Base-by-base conservation (phyloP, 2,888 invertebrate species). In the Sinodicranocentrus sp. region DNA sequence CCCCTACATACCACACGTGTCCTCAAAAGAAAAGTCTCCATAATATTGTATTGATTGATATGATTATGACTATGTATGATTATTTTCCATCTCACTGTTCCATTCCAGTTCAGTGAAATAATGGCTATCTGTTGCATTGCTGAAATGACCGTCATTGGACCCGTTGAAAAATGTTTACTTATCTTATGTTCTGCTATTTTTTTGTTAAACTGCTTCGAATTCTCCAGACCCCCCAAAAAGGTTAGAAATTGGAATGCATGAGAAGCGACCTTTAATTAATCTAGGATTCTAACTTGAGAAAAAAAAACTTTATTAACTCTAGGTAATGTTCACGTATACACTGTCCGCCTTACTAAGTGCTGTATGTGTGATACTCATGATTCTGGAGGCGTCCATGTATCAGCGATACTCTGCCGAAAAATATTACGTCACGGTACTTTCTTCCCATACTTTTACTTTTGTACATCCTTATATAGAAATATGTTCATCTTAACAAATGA, bases 131-230 rank as follows among this genome's bases (percentile, higher is more conserved):
- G 63, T 1, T 79, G 79, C 33, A 54, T 84, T 39, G 10, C 44
- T 10, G 75, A 68, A n/a, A 61, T 26, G 8, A 13, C 61, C 0
- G 39, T 25, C 28, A 43, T 79, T 21, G 79, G 84, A 10, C 21
- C 28, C 1, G 15, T 75, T 15, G 79, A 79, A 43, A 63, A 61
- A 17, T 10, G 59, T 17, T 59, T 79, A 0, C 21, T 84, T 2
- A 17, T 70, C 6, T 52, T 70, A 0, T 28, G 52, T 25, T 70
- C 43, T 17, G 19, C 79, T 1, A 79, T 79, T 15, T 84, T 84
- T 19, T 63, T 75, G 19, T 28, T 84, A 3, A 84, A 84, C 54
- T 84, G 84, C 21, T 79, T 75, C 15, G 84, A 84, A 26, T 84
- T 84, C n/a, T 75, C 79, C n/a, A 68, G 68, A 43, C 84, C 84